Percentiles rank a stretch among this genome's conserved stretches.
Conservation (phyloP, 2,888 invertebrate genomes). For the Eupsilia transversa region DNA sequence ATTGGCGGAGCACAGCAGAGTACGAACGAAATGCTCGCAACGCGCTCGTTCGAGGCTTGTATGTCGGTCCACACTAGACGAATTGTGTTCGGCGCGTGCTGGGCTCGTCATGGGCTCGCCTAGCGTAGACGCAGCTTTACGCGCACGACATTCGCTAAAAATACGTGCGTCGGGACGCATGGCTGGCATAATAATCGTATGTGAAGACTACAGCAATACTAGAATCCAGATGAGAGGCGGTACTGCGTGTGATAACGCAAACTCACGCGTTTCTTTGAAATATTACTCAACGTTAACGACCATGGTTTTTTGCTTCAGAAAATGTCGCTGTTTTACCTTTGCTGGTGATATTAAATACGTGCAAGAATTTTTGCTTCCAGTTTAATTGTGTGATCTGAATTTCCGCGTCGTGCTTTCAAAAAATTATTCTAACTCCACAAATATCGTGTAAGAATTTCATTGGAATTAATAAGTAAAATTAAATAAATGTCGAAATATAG, state of each 20-base stretch:
- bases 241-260: constrained; percentile 54
- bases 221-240: constrained; percentile 47
- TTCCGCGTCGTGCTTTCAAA: background rate
- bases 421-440: background rate
- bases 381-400: background rate
- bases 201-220: constrained; percentile 53
- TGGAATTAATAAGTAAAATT: constrained; percentile 4
- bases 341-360: background rate
- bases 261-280: constrained; percentile 45
- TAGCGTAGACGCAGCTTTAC: too few relatives aligned
- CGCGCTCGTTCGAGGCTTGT: too few relatives aligned
- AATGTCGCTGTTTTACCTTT: constrained; percentile 13
- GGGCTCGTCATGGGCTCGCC: too few relatives aligned
- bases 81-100: too few relatives aligned
- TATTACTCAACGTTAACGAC: constrained; percentile 38
- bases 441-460: background rate
- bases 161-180: constrained; percentile 64
- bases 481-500: constrained; percentile 3
- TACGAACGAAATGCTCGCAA: too few relatives aligned
- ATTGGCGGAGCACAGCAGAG: too few relatives aligned
- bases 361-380: background rate
- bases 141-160: constrained; percentile 69
- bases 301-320: constrained; percentile 21
- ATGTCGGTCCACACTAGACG: too few relatives aligned
- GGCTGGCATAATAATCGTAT: constrained; percentile 68